Conservation (phyloP, 1,140 invertebrate genomes). For the Oreohelix idahoensis region DNA sequence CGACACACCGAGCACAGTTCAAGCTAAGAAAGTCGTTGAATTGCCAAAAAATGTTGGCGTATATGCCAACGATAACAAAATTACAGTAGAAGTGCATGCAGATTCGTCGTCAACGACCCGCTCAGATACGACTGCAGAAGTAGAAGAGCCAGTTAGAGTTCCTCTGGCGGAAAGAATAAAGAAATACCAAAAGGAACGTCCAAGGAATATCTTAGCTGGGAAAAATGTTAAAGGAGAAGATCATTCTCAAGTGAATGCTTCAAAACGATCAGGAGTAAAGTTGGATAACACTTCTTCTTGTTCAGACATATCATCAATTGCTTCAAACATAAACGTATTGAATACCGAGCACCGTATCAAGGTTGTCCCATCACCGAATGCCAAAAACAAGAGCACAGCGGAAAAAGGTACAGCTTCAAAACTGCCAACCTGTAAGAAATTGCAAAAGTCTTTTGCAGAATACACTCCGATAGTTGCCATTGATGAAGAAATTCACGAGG, state of each 20-base stretch:
- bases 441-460: no score
- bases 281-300: neutral
- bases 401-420: no score
- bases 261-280: neutral
- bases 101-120: neutral
- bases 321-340: neutral
- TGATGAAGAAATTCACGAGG: neutral
- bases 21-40: neutral
- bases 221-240: neutral
- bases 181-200: neutral
- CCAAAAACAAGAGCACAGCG: neutral
- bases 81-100: neutral
- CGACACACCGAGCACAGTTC: neutral
- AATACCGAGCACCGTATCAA: neutral
- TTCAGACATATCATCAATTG: neutral
- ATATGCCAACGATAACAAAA: neutral
- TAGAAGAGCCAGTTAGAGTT: neutral
- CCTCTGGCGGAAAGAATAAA: neutral
- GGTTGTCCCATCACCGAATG: neutral
- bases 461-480: no score
- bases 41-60: neutral
- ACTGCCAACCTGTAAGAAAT: no score
- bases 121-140: neutral
- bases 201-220: neutral
- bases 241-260: neutral